A percentile compares a stretch with the other conserved stretches of the same genome.
Conservation (phyloP, 1,140 invertebrate genomes). For the Sesamia nonagrioides region DNA sequence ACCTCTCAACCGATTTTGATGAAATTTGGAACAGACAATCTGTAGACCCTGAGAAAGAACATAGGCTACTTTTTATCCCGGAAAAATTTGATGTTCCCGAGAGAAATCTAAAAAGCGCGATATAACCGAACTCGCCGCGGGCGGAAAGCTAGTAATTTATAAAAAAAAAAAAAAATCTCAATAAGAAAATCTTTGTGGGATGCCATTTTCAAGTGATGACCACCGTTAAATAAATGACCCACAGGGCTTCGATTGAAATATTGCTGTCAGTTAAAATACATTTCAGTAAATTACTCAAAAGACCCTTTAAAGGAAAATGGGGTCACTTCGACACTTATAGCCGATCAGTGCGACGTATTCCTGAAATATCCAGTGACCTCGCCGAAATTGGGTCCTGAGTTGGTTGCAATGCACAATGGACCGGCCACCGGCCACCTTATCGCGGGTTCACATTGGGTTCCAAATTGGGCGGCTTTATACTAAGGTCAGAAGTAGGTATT, state of each 20-base stretch:
- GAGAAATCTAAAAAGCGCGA: too few relatives aligned
- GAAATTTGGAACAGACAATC: too few relatives aligned
- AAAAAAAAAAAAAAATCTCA: too few relatives aligned
- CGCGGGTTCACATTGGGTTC: too few relatives aligned
- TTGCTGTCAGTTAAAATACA: slow-evolving; percentile 8
- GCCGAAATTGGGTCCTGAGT: slow-evolving; percentile 6
- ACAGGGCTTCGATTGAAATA: slow-evolving; percentile 12
- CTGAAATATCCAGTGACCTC: slow-evolving; percentile 3
- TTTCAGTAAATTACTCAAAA: slow-evolving; percentile 14
- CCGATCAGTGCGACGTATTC: neutral
- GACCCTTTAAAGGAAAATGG: slow-evolving; percentile 18
- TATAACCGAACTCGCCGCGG: too few relatives aligned
- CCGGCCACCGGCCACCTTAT: too few relatives aligned
- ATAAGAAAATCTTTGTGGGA: too few relatives aligned
- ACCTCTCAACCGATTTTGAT: too few relatives aligned
- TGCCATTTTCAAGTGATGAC: neutral
- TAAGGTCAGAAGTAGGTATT: neutral
- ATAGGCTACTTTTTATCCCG: too few relatives aligned
- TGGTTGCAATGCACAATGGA: slow-evolving; percentile 4
- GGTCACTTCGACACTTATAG: slow-evolving; percentile 2
- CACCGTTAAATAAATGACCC: neutral
- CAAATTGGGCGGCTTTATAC: neutral
- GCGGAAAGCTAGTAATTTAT: too few relatives aligned
- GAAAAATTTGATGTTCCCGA: too few relatives aligned
- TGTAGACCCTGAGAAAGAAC: too few relatives aligned